phyloP scores from a whole-genome alignment of 2,113 vertebrate species.

The Pedionomus torquatus region DNA sequence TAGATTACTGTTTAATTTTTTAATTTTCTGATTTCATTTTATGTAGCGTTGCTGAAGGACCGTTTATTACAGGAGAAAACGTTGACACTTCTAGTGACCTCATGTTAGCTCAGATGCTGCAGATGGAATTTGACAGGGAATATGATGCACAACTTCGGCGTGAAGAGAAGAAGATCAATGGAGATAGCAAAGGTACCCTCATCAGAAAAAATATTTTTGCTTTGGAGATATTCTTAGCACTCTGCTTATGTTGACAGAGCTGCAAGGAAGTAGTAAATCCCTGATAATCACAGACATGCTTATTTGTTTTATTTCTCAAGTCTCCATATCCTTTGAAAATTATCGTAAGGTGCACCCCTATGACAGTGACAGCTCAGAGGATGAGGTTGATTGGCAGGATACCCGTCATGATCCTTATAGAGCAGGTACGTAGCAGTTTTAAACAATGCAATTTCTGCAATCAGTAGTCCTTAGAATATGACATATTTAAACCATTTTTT shows the following conservation, averaged over 20 bases:
- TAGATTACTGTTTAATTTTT: neutral
- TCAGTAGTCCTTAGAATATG: neutral
- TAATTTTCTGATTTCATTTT: neutral
- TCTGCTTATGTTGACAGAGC: neutral
- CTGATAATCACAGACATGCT: neutral
- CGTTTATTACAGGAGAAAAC: constrained; percentile 76
- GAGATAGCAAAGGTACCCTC: constrained; percentile 92
- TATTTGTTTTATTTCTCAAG: constrained; percentile 73
- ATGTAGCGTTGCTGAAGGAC: constrained; percentile 77
- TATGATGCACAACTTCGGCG: constrained; percentile 91
- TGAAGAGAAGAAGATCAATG: constrained; percentile 96
- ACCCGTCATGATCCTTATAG: constrained; percentile 91
- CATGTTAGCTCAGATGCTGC: constrained; percentile 96
- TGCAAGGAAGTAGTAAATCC: neutral
- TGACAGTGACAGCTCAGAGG: constrained; percentile 94
- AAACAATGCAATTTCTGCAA: neutral
- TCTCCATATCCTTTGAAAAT: constrained; percentile 99
- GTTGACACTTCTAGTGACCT: constrained; percentile 90
- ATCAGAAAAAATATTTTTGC: neutral
- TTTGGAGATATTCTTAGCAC: neutral
- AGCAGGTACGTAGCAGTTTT: constrained; percentile 77
- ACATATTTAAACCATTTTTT: neutral
- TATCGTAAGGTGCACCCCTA: constrained; percentile 94
- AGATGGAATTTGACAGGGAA: constrained; percentile 97
- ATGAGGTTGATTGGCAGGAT: constrained; percentile 98